These are phyloP conservation scores for Apotomis capreana DNA, from an alignment of 2,888 invertebrate species.

Conservation along the genomic window DNA sequence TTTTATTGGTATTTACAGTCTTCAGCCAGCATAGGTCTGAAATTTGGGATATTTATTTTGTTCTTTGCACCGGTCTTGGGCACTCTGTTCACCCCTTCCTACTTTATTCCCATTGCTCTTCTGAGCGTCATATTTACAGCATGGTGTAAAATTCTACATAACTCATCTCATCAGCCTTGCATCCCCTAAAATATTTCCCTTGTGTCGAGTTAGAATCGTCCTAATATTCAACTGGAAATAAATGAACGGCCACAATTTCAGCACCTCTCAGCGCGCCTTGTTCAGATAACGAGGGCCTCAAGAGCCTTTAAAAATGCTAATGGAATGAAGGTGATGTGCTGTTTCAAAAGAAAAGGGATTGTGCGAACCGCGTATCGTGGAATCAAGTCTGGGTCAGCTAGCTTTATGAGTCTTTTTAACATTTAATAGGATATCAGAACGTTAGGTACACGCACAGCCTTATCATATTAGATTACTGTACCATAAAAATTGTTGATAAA, in stretches of 20 bases:
- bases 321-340: constrained; percentile 61
- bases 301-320: constrained; percentile 73
- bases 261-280: constrained; percentile 52
- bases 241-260: constrained; percentile 49
- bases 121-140: no score
- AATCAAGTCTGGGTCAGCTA: constrained; percentile 38
- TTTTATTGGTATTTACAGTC: no score
- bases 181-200: not conserved
- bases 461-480: constrained; percentile 4
- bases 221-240: constrained; percentile 58
- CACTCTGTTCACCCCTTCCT: no score
- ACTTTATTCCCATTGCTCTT: no score
- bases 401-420: constrained; percentile 34
- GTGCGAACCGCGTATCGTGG: constrained; percentile 38
- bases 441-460: constrained; percentile 12
- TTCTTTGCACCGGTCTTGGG: no score
- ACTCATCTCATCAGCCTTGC: no score
- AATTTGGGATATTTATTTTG: no score
- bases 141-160: not conserved
- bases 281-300: constrained; percentile 60
- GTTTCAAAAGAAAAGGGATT: constrained; percentile 56
- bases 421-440: constrained; percentile 31
- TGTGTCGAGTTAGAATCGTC: constrained; percentile 35
- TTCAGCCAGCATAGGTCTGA: no score
- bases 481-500: constrained; percentile 54